Evolutionary conservation across 2,113 vertebrate species (phyloP), one percentile per base, ranked within the genome.

Genomic region (Etheostoma cragini): DNA sequence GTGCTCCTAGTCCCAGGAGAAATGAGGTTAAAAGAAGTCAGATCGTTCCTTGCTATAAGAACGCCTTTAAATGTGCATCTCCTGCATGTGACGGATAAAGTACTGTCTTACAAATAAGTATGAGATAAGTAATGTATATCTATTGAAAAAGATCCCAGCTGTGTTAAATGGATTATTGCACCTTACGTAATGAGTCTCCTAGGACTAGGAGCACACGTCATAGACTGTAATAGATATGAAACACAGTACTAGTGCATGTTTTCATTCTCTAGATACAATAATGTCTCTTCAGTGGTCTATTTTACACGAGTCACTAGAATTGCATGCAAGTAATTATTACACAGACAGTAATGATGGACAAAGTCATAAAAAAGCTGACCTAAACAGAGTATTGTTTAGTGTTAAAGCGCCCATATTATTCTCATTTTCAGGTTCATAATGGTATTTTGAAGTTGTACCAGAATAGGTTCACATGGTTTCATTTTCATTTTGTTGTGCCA

Each of bases 171-270:
- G 52, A 45, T 49, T 53, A 68, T 49, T 83, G 35, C 45, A 42
- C 54, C 30, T 80, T 62, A 16, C 65, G 8, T 79, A 85, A 88
- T 72, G 62, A 66, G 17, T 81, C 72, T 78, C 17, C 26, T 52
- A 68, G 33, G 58, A 84, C 47, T 53, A 14, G 38, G 49, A 49
- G 49, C 21, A 16, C n/a, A 45, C 22, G 33, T 69, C 57, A 57
- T 61, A 42, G 38, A 42, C 10, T 42, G 38, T 71, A 38, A 12
- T 26, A 19, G 5, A 0, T 33, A 19, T 47, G 50, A 82, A 13
- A 22, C 15, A 16, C 24, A 57, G 6, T 56, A 56, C 15, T 45
- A 24, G 6, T 52, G 49, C 35, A 17, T 30, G 13, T 45, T 62
- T 74, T 73, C 26, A 15, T 33, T 30, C 7, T 35, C n/a, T 17